Base-by-base conservation (phyloP, 2,797 vertebrate species). In the Apogon talboti region DNA sequence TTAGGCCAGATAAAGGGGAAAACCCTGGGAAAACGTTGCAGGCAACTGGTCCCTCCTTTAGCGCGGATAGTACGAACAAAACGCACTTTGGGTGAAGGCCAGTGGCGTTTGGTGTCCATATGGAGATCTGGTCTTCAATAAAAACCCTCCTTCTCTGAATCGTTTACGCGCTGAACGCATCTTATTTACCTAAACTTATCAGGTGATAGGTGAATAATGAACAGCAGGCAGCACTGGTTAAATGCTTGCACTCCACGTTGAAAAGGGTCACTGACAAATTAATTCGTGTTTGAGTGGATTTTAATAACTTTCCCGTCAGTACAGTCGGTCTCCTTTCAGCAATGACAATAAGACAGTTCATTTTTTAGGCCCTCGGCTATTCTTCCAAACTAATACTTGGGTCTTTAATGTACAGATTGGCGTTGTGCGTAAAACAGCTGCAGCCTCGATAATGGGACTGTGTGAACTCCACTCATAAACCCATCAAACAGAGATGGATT, bases 21-120 rank as follows among this genome's bases (percentile, higher is more conserved):
- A 60, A 64, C 90, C 78, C 92, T 92, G 89, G 90, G 92, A 91
- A 92, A 69, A 66, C 58, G 56, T 69, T 56, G 61, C 45, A 66
- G 18, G 61, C 46, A 73, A 85, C 54, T 66, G 74, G 75, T 74
- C 73, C 65, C 71, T 86, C 58, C 15, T 72, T 73, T 47, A 37
- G 35, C 47, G 12, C 3, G 24, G 11, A 50, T 50, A 53, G 35
- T 44, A 72, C 57, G 74, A 76, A 82, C 60, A 78, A 84, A 78
- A 77, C 50, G 9, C 66, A 57, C 1, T 77, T 50, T 64, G 46
- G 78, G 37, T 65, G 10, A 13, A 53, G 40, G 37, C 19, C 3
- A 16, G 72, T 71, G 61, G 59, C 16, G 18, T 83, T 65, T 75
- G 73, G 64, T 72, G 67, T 50, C 74, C 74, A 76, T 73, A 63